phyloP scores from a whole-genome alignment of 2,797 vertebrate species.

The Muraenolepis orangiensis region DNA sequence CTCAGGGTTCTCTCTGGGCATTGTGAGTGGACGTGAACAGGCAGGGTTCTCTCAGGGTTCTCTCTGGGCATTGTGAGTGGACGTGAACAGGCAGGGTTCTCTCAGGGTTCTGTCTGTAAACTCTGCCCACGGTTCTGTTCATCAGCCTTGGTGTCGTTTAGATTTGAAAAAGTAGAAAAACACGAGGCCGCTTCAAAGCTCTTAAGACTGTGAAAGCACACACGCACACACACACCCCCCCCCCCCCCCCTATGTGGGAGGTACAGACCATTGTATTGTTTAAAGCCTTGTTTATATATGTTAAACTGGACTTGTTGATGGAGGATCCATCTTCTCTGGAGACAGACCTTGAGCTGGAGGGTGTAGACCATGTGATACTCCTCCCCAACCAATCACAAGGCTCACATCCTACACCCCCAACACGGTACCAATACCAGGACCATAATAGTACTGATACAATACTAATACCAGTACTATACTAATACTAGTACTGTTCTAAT shows the following conservation, averaged over 20 bases:
- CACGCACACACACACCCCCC: background rate
- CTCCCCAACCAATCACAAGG: background rate
- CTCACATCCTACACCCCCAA: background rate
- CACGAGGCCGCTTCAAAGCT: slow-evolving; percentile 48
- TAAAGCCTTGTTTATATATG: too few relatives aligned
- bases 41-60: too few relatives aligned
- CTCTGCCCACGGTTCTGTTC: slow-evolving; percentile 35
- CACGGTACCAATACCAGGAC: background rate
- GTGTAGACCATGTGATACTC: background rate
- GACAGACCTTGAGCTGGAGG: slow-evolving; percentile 41
- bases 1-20: too few relatives aligned
- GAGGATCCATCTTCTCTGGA: slow-evolving; percentile 12
- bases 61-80: too few relatives aligned
- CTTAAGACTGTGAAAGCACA: slow-evolving; percentile 48
- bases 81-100: too few relatives aligned
- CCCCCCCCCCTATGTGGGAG: slow-evolving; percentile 30
- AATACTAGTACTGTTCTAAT: background rate
- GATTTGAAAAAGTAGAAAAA: slow-evolving; percentile 45
- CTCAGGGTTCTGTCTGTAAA: slow-evolving; percentile 39
- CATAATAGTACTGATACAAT: too few relatives aligned
- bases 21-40: too few relatives aligned
- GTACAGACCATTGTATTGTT: slow-evolving; percentile 38
- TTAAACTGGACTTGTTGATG: slow-evolving; percentile 25
- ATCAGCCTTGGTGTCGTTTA: slow-evolving; percentile 47
- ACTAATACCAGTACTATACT: too few relatives aligned